phyloP scores from a whole-genome alignment of 2,888 invertebrate genomes.

The Stenolophus ochropezus region DNA sequence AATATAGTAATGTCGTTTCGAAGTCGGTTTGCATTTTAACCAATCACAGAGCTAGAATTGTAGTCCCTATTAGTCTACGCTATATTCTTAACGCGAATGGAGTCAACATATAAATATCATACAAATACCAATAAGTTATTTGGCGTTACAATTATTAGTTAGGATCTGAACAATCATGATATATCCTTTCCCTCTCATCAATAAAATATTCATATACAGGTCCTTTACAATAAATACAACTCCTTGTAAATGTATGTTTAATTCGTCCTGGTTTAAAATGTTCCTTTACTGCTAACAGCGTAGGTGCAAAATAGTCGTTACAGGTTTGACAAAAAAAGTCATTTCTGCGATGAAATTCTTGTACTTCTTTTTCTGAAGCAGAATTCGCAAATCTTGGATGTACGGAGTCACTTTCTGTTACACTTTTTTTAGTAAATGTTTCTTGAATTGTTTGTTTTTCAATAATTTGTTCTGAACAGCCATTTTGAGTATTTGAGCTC shows the following conservation, averaged over 20 bases:
- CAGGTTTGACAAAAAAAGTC: slow-evolving; percentile 69
- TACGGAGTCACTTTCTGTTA: slow-evolving; percentile 69
- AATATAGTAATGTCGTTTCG: too few relatives aligned
- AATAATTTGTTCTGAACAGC: background rate
- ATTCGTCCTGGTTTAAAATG: slow-evolving; percentile 69
- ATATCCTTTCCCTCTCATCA: slow-evolving; percentile 65
- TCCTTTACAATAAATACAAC: slow-evolving; percentile 70
- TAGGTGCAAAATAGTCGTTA: slow-evolving; percentile 68
- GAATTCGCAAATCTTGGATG: slow-evolving; percentile 68
- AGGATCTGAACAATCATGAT: slow-evolving; percentile 68
- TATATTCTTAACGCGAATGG: too few relatives aligned
- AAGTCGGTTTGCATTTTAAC: too few relatives aligned
- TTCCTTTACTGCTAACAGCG: slow-evolving; percentile 66
- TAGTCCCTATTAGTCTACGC: too few relatives aligned
- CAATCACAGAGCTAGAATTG: too few relatives aligned
- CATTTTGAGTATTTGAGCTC: slow-evolving; percentile 45
- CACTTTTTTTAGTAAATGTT: background rate
- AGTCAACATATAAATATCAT: background rate
- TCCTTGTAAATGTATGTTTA: slow-evolving; percentile 66
- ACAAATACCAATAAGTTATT: background rate
- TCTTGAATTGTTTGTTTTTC: background rate
- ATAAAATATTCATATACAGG: slow-evolving; percentile 68
- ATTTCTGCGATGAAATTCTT: slow-evolving; percentile 67
- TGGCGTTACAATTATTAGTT: background rate
- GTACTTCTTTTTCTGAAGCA: slow-evolving; percentile 65